Evolutionary conservation across 2,888 invertebrate genomes (phyloP), one percentile per base, ranked within the genome.

Genomic region (Agrotis exclamationis): DNA sequence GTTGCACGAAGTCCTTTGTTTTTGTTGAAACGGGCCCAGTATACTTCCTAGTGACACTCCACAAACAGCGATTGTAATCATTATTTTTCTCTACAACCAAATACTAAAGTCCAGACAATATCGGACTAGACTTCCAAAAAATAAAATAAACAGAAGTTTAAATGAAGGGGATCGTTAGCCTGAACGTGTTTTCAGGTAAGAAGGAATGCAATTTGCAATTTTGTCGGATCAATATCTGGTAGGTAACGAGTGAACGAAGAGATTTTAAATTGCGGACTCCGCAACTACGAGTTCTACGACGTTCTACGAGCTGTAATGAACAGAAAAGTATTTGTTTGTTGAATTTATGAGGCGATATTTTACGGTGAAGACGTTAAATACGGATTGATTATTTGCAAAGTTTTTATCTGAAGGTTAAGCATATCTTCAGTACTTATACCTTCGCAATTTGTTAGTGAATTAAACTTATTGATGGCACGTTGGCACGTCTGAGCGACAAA

Each of bases 171-270:
- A 65, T 78, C 79, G 79, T 82, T 82, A 79, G 45, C 39, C 44
- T 45, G 67, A 56, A 68, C 74, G 50, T 74, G 74, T 70, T 71
- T 73, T 77, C 78, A 85, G 74, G 75, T 76, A 76, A 79, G 72
- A 69, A 84, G 69, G 70, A 74, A 73, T 71, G 87, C 85, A 86
- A 86, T 85, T 85, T 86, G 86, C 85, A 83, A 87, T 85, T 86
- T 87, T 70, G 78, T 63, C 75, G 82, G 85, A 87, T 87, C 87
- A 80, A 87, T 87, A 87, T 83, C 80, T 62, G 59, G 73, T 87
- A 86, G 59, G 73, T 87, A 86, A 86, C 86, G 85, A 87, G 87
- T 56, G 74, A 65, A 70, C 80, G 83, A 62, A 54, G 82, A 80
- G 87, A 85, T 86, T 83, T 81, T 75, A 86, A 84, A 86, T 85